These are phyloP conservation scores for Hypsibius dujardini DNA, from an alignment of 1,140 invertebrate genomes.

Conservation along the genomic window DNA sequence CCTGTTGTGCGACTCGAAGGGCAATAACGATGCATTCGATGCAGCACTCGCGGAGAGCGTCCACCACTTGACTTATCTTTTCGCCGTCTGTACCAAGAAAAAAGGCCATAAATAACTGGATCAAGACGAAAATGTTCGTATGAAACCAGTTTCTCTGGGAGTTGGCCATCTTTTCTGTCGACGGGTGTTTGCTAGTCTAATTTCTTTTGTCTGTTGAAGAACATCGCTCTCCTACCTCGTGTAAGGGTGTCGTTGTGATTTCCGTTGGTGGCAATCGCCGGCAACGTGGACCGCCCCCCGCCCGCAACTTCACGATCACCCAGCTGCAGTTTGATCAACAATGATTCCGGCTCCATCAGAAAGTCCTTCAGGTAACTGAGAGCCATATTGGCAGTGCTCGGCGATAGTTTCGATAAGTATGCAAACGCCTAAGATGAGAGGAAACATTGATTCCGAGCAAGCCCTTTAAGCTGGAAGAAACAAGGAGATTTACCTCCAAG, in stretches of 20 bases:
- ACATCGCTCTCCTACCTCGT: conserved; percentile 25
- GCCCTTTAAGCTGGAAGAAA: conserved; percentile 16
- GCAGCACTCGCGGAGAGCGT: conserved; percentile 20
- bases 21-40: conserved; percentile 37
- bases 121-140: too few relatives aligned
- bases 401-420: conserved; percentile 68
- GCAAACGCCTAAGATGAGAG: conserved; percentile 18
- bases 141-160: conserved; percentile 22
- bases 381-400: conserved; percentile 84
- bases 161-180: conserved; percentile 20
- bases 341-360: conserved; percentile 80
- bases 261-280: conserved; percentile 25
- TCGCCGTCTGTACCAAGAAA: conserved; percentile 21
- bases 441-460: conserved; percentile 19
- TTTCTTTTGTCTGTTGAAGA: conserved; percentile 34
- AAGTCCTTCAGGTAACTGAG: conserved; percentile 82
- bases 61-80: conserved; percentile 17
- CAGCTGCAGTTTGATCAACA: conserved; percentile 65
- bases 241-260: conserved; percentile 40
- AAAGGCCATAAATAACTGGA: conserved; percentile 18
- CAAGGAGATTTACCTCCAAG: conserved; percentile 48
- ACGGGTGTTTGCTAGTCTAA: conserved; percentile 28
- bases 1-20: conserved; percentile 61
- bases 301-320: conserved; percentile 22
- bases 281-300: conserved; percentile 35